phyloP scores from a whole-genome alignment of 2,113 vertebrate genomes.

The Megalops atlanticus region DNA sequence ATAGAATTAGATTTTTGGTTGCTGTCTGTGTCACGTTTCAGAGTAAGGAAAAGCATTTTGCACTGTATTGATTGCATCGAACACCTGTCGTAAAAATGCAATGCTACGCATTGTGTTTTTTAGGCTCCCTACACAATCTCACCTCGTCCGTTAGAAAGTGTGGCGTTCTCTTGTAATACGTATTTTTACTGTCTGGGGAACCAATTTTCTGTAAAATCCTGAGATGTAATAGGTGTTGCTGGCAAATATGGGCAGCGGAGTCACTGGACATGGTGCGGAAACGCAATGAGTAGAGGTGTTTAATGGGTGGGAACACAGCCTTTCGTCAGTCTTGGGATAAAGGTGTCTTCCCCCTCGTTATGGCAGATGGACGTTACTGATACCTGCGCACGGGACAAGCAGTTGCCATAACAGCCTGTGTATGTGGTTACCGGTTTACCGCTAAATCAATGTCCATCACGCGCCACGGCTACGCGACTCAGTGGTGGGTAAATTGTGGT shows the following conservation, averaged over 20 bases:
- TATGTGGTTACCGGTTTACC: neutral
- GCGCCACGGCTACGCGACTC: neutral
- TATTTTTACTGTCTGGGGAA: neutral
- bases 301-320: constrained; percentile 12
- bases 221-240: neutral
- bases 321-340: neutral
- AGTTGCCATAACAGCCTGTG: neutral
- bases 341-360: neutral
- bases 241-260: neutral
- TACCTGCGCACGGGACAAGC: neutral
- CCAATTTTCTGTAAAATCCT: neutral
- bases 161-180: neutral
- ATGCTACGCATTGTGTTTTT: neutral
- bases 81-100: neutral
- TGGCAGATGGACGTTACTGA: neutral
- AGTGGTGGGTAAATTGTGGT: neutral
- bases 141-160: neutral
- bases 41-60: no score
- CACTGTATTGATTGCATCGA: no score
- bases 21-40: no score
- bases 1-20: no score
- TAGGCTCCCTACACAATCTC: neutral
- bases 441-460: neutral
- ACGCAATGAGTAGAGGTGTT: neutral
- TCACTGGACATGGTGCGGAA: neutral